These are phyloP conservation scores for Drosophila lini DNA, from an alignment of 1,140 invertebrate genomes.

Conservation along the genomic window DNA sequence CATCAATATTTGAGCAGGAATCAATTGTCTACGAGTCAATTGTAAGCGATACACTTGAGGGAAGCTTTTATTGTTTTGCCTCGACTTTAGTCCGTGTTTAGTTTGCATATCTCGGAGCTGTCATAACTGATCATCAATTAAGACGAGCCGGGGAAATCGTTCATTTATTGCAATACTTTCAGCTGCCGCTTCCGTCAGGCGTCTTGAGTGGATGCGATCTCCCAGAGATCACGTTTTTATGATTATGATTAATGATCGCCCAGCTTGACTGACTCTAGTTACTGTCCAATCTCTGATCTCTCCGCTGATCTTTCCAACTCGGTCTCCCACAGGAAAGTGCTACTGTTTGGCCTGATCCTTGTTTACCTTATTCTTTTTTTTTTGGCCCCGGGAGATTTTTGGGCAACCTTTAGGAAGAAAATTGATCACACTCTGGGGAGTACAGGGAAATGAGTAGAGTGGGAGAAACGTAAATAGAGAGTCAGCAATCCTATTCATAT, in stretches of 20 bases:
- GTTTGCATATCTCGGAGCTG: conserved; percentile 44
- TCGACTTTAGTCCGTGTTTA: conserved; percentile 22
- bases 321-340: conserved; percentile 57
- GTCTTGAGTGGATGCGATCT: conserved; percentile 36
- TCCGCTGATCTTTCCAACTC: conserved; percentile 23
- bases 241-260: conserved; percentile 72
- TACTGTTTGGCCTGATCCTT: conserved; percentile 50
- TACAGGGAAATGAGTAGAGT: neutral
- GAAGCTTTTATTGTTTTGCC: conserved; percentile 21
- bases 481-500: conserved; percentile 12
- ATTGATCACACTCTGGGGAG: conserved; percentile 64
- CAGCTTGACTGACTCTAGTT: conserved; percentile 31
- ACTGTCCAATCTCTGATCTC: conserved; percentile 39
- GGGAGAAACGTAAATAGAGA: neutral
- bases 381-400: conserved; percentile 28
- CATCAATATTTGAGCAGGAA: conserved; percentile 55
- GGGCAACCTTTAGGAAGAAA: conserved; percentile 12
- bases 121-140: conserved; percentile 78
- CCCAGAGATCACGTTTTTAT: conserved; percentile 50
- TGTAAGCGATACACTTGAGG: conserved; percentile 62
- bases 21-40: conserved; percentile 37
- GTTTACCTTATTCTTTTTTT: conserved; percentile 4
- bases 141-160: conserved; percentile 26
- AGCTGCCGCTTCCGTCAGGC: conserved; percentile 70
- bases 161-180: conserved; percentile 37